A percentile compares a stretch with the other conserved stretches of the same genome.
phyloP scores from a whole-genome alignment of 2,888 invertebrate species.

The Chironomus tentans region DNA sequence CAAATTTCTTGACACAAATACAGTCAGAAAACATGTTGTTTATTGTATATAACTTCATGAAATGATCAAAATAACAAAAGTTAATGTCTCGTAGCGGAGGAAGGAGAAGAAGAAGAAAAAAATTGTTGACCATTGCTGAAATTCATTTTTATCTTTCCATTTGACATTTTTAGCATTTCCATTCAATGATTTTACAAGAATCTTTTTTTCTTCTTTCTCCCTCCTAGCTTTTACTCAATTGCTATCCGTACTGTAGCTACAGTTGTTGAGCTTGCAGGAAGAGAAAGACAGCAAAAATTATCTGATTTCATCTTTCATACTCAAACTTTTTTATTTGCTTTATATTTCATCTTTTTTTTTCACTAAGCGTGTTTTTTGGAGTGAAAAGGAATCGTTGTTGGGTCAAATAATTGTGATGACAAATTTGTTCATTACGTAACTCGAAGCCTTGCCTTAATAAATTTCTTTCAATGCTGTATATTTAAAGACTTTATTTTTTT shows the following conservation, averaged over 20 bases:
- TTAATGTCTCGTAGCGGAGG: neutral
- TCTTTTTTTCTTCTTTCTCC: neutral
- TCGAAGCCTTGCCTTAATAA: too few relatives aligned
- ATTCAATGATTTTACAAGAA: constrained; percentile 6
- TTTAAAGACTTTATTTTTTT: too few relatives aligned
- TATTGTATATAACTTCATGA: neutral
- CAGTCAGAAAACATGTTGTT: neutral
- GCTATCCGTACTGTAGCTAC: neutral
- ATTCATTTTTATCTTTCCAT: neutral
- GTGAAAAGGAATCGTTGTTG: too few relatives aligned
- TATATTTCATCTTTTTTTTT: too few relatives aligned
- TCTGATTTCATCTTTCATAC: neutral
- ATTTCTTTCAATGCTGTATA: too few relatives aligned
- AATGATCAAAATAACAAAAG: neutral
- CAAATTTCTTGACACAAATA: neutral
- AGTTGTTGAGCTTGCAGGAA: neutral
- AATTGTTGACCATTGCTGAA: constrained; percentile 9
- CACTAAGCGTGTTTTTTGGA: too few relatives aligned
- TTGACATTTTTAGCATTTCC: constrained; percentile 11
- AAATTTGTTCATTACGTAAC: too few relatives aligned
- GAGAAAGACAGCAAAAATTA: neutral
- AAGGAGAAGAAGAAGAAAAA: neutral
- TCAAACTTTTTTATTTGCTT: neutral
- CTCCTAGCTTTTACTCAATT: neutral
- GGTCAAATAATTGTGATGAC: too few relatives aligned